Evolutionary conservation across 2,113 vertebrate genomes (phyloP), one percentile per base, ranked within the genome.

Genomic region (Platichthys stellatus): DNA sequence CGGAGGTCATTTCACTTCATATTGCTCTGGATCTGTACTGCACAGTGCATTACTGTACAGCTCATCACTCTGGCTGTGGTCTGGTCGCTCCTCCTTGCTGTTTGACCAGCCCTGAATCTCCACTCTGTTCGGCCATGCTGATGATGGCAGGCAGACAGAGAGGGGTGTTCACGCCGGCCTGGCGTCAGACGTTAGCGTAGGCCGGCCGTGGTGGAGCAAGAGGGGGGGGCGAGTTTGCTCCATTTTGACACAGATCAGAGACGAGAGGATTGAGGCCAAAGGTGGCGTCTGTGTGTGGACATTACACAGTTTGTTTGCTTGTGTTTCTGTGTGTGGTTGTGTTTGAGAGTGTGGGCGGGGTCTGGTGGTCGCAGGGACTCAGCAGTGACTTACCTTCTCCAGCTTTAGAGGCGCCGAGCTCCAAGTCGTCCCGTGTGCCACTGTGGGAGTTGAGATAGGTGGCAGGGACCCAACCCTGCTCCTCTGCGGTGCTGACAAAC

Each of bases 381-480:
- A 64, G 38, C 49, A 67, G 47, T 24, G 60, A 85, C 92, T 93
- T 95, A 99, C 98, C 97, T 95, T 99, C 97, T 77, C 96, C 97
- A 5, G 89, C 91, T 94, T 97, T 98, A 28, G 96, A 95, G 57
- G 96, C 95, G 59, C 96, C 96, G 69, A 98, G 94, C 72, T 98
- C 97, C 58, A 96, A 95, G 86, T 98, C 97, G 58, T 99, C 97
- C 85, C 96, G 94, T 38, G 96, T 97, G 78, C 96, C 97, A 88
- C 95, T 97, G 89, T 98, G 96, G 64, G 96, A 96, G 90, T 99
- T 96, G 66, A 99, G 90, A 90, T 99, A 99, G 0, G 98, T 99
- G 53, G 98, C 97, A 75, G 98, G 97, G 82, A 99, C 97, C 98
- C 97, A 99, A 83, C 98, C 98, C 91, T 99, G 98, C 74, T 98